phyloP scores from a whole-genome alignment of 1,140 invertebrate species.

The Holotrichia oblita region DNA sequence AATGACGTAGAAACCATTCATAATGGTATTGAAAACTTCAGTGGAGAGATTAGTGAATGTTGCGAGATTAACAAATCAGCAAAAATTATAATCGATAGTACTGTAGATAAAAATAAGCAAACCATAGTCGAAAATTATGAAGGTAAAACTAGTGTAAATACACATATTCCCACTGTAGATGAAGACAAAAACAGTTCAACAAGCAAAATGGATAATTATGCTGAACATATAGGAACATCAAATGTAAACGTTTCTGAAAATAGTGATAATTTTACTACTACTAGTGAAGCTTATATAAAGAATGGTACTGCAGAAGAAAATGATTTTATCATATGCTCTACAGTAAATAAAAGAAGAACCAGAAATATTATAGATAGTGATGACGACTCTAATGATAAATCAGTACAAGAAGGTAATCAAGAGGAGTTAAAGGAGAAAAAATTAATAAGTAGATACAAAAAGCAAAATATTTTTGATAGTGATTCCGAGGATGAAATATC shows the following conservation, averaged over 20 bases:
- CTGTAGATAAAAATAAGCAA: too few relatives aligned
- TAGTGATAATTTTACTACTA: neutral
- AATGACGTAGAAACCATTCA: neutral
- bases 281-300: neutral
- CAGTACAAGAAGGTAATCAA: neutral
- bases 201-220: neutral
- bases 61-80: neutral
- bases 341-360: neutral
- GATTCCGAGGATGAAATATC: slow-evolving; percentile 46
- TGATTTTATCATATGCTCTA: neutral
- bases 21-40: neutral
- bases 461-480: slow-evolving; percentile 47
- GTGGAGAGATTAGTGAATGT: neutral
- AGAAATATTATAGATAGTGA: neutral
- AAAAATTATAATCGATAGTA: neutral
- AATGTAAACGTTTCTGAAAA: neutral
- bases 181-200: neutral
- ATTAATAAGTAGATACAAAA: neutral
- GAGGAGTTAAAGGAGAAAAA: neutral
- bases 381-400: neutral
- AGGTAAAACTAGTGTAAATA: neutral
- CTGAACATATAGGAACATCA: neutral
- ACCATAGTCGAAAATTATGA: too few relatives aligned
- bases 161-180: neutral
- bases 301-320: neutral